Conservation (phyloP, 2,113 vertebrate genomes). For the Atractosteus spatula region DNA sequence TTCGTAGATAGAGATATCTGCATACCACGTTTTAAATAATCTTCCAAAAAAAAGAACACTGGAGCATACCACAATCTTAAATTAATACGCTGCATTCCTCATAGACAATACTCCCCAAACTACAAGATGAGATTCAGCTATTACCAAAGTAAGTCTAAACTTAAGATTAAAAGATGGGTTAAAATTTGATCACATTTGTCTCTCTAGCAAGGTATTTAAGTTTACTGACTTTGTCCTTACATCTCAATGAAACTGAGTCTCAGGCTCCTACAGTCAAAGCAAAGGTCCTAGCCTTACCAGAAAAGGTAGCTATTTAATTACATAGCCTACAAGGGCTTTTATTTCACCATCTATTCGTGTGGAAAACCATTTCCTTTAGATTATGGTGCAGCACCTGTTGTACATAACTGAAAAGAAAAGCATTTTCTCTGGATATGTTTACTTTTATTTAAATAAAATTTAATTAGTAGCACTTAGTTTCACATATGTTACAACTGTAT, state of each 20-base stretch:
- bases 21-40: too few relatives aligned
- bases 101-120: not conserved
- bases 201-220: not conserved
- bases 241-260: not conserved
- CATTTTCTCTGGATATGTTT: not conserved
- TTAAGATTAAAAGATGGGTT: too few relatives aligned
- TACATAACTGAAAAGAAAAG: constrained; percentile 1
- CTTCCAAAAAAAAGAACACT: too few relatives aligned
- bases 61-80: too few relatives aligned
- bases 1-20: too few relatives aligned
- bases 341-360: constrained; percentile 28
- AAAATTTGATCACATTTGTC: not conserved
- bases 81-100: too few relatives aligned
- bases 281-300: not conserved
- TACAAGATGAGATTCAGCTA: too few relatives aligned
- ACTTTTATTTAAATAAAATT: not conserved
- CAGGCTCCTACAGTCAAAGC: not conserved
- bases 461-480: not conserved
- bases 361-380: constrained; percentile 29
- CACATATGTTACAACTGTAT: not conserved
- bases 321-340: constrained; percentile 9
- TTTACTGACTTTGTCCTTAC: not conserved
- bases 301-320: not conserved
- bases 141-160: too few relatives aligned
- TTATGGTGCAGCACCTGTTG: constrained; percentile 23